Base-by-base conservation (phyloP, 2,113 vertebrate genomes). In the Ptyas mucosa region DNA sequence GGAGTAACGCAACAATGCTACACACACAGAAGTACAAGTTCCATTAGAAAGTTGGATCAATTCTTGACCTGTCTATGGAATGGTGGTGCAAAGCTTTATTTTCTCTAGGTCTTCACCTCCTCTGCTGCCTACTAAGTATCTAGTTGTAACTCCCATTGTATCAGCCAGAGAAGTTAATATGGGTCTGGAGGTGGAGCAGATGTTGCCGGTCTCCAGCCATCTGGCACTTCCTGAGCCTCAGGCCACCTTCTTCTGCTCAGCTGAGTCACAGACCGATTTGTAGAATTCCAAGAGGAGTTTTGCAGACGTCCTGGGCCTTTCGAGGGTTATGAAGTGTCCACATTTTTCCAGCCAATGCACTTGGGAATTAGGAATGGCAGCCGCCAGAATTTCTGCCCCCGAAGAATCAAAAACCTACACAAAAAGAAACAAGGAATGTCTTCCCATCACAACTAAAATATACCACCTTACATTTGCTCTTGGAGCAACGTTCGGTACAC, bases 241-340 rank as follows among this genome's bases (percentile, higher is more conserved):
- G 34, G 92, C 46, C 43, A 29, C 2, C 23, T 90, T 61, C 75
- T 93, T 89, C 4, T 12, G 39, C n/a, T 29, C 9, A 11, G 54
- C 8, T 4, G 5, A 11, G 75, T 39, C 55, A 64, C 75, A 90
- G 20, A 90, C 29, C 0, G 55, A 90, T 43, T 24, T 86, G 55
- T 93, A 86, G 81, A 93, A 93, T 87, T 93, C 46, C 46, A 86
- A 12, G 75, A 93, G 81, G 46, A 93, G 92, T 21, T 29, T 51
- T 64, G 75, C 92, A 53, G 88, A 39, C 21, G 26, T 87, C 55
- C 23, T 34, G n/a, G 92, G 92, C 9, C 53, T 86, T 23, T 93
- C 92, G 2, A 93, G 34, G 15, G 75, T 57, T 53, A 93, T 90
- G 75, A 93, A 87, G 23, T 93, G 92, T 64, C 92, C 92, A 53